phyloP scores from a whole-genome alignment of 2,888 invertebrate genomes.

The Autographa pulchrina region DNA sequence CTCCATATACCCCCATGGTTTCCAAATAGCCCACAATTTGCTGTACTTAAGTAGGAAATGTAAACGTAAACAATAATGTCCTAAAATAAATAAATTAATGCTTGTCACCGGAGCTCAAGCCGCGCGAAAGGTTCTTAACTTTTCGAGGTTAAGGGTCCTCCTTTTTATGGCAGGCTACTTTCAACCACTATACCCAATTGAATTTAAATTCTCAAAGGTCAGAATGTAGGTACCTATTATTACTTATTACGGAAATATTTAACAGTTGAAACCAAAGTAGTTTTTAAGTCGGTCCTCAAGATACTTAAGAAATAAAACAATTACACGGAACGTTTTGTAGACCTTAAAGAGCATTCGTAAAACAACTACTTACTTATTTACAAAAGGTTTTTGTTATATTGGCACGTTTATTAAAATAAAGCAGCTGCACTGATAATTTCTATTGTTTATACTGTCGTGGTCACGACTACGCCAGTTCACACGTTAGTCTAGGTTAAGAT shows the following conservation, averaged over 20 bases:
- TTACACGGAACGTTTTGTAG: conserved; percentile 20
- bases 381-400: conserved; percentile 20
- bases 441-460: conserved; percentile 45
- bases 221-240: too few relatives aligned
- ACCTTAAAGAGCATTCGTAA: neutral
- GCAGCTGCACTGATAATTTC: conserved; percentile 29
- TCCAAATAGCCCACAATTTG: too few relatives aligned
- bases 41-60: too few relatives aligned
- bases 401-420: conserved; percentile 53
- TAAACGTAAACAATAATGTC: neutral
- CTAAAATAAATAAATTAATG: neutral
- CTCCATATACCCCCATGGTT: too few relatives aligned
- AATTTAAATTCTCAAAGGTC: too few relatives aligned
- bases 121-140: conserved; percentile 1
- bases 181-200: neutral
- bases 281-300: neutral
- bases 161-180: conserved; percentile 4
- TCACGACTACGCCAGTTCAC: conserved; percentile 60
- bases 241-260: neutral
- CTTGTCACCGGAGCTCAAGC: neutral
- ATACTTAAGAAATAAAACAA: conserved; percentile 34
- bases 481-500: conserved; percentile 48
- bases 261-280: neutral
- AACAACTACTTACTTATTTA: conserved; percentile 27
- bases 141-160: conserved; percentile 1